Base-by-base conservation (phyloP, 2,113 vertebrate genomes). In the Pampusana beccarii region DNA sequence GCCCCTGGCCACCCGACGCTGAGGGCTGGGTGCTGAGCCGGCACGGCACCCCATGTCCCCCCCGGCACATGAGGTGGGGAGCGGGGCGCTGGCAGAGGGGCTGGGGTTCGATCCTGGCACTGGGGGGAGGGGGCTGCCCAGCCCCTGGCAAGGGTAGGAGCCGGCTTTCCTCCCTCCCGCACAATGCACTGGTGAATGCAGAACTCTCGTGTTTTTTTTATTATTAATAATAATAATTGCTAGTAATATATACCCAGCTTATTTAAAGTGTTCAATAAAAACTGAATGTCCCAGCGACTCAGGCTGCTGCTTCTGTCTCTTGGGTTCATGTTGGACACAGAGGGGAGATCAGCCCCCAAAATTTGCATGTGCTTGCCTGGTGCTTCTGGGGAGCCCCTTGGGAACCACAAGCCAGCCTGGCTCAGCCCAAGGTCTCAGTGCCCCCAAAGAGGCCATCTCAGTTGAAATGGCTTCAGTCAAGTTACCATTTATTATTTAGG, bases 201-300 rank as follows among this genome's bases (percentile, higher is more conserved):
- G 82, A 93, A 88, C 92, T 96, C 80, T 51, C 90, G 94, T 91
- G 78, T 25, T 86, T 97, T 95, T 91, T 94, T 48, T 62, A 62
- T 53, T 88, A 90, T 34, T 77, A 74, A 21, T 71, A 66, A 71
- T 50, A 70, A 89, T 72, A 95, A 95, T 94, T 74, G 95, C 96
- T 84, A 95, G 93, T 97, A 96, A 96, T 96, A 95, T 97, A 97
- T 97, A 92, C 88, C 57, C 88, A 34, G 92, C 95, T 96, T 97
- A 95, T 96, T 97, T 97, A 94, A 97, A 86, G 96, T 97, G 96
- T 96, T 97, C 84, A 70, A 40, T 94, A 90, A 97, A 97, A 60
- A 28, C 51, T 88, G 77, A 83, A 92, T 88, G 93, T 95, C 34
- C 25, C 9, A 53, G 8, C 3, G 0, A 34, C 48, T 51, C 2